phyloP scores from a whole-genome alignment of 2,888 invertebrate species.

The Bugulina stolonifera region DNA sequence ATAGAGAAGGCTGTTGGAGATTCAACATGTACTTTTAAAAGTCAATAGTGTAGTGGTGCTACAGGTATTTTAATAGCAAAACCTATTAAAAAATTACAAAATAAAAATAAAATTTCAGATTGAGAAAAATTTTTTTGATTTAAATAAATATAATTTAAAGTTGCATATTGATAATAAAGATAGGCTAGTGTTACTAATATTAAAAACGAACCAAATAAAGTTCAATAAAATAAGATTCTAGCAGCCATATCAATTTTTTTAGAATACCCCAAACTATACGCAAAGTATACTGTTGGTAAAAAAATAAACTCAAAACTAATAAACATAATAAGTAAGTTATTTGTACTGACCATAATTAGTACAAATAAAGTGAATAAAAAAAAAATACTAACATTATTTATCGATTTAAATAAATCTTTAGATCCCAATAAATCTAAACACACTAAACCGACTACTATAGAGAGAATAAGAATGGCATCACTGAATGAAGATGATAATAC shows the following conservation, averaged over 20 bases:
- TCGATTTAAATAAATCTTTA: not conserved
- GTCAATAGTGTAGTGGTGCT: not conserved
- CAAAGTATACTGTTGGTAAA: not conserved
- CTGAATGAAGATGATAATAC: not conserved
- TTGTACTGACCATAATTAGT: not conserved
- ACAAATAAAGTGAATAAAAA: not conserved
- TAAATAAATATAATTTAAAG: not conserved
- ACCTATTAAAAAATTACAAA: not conserved
- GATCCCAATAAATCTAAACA: not conserved
- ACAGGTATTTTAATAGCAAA: slow-evolving; percentile 1
- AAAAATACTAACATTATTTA: not conserved
- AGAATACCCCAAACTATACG: not conserved
- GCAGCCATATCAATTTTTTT: not conserved
- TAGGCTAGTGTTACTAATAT: not conserved
- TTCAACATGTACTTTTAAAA: not conserved
- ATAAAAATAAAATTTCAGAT: not conserved
- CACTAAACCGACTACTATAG: not conserved
- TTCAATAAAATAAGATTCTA: not conserved
- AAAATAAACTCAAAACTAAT: not conserved
- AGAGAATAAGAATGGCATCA: not conserved
- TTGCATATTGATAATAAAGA: not conserved
- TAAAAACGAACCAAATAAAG: not conserved
- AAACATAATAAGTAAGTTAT: not conserved
- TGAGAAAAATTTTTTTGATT: not conserved
- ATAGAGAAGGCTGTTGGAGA: not conserved